Conservation (phyloP, 2,888 invertebrate species). For the Argynnis bischoffii region DNA sequence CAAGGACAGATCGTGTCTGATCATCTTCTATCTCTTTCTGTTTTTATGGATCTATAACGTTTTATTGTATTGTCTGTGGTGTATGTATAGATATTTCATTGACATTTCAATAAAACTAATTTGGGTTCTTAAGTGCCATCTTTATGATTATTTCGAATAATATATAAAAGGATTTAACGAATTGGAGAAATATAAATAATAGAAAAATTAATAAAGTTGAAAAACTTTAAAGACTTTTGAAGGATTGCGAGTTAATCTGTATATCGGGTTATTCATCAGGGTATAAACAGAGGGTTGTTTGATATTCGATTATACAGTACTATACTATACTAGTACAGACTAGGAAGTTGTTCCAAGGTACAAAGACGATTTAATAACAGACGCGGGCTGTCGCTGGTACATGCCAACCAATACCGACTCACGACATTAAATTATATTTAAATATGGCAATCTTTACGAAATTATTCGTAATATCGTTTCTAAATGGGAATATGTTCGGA, state of each 20-base stretch:
- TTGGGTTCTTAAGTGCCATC: slow-evolving; percentile 49
- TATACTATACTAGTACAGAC: not conserved
- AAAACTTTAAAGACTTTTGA: not conserved
- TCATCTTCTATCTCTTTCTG: slow-evolving; percentile 12
- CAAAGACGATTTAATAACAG: not conserved
- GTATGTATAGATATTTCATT: not conserved
- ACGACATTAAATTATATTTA: not conserved
- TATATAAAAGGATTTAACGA: not conserved
- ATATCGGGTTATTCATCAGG: slow-evolving; percentile 10
- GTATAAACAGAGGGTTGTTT: slow-evolving; percentile 19
- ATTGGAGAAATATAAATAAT: not conserved
- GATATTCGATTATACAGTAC: slow-evolving; percentile 11
- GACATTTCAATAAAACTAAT: slow-evolving; percentile 32
- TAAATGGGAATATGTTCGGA: slow-evolving; percentile 2
- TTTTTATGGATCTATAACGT: not conserved
- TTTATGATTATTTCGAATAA: slow-evolving; percentile 31
- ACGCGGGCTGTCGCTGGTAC: not conserved
- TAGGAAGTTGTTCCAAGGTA: not conserved
- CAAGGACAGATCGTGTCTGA: slow-evolving; percentile 1
- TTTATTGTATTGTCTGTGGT: slow-evolving; percentile 13
- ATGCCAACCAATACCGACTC: not conserved
- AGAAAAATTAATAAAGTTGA: not conserved
- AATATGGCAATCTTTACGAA: slow-evolving; percentile 4
- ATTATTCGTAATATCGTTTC: slow-evolving; percentile 7
- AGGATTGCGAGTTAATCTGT: slow-evolving; percentile 12